phyloP scores from a whole-genome alignment of 2,113 vertebrate species.

The Phodopus roborovskii region DNA sequence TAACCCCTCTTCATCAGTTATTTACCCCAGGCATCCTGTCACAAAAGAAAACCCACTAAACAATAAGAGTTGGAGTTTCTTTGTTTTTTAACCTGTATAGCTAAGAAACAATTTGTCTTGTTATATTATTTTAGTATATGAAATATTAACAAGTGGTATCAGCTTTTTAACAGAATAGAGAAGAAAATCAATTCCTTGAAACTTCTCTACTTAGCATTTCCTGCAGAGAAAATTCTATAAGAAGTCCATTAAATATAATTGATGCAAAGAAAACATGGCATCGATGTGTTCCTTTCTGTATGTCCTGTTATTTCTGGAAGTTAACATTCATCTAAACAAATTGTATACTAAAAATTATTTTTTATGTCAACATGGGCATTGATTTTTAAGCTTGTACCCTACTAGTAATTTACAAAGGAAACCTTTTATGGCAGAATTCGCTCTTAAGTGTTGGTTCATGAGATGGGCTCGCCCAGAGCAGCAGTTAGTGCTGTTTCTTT shows the following conservation, averaged over 20 bases:
- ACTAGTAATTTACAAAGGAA: slow-evolving; percentile 44
- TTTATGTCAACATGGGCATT: slow-evolving; percentile 28
- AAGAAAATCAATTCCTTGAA: slow-evolving; percentile 52
- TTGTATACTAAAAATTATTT: slow-evolving; percentile 4
- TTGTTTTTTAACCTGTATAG: not conserved
- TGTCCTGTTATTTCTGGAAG: slow-evolving; percentile 41
- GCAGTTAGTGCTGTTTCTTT: slow-evolving; percentile 24
- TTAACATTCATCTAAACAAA: slow-evolving; percentile 43
- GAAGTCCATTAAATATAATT: slow-evolving; percentile 49
- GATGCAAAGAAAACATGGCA: slow-evolving; percentile 5
- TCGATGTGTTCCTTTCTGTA: slow-evolving; percentile 40
- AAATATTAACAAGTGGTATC: not conserved
- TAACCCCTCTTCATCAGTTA: not conserved
- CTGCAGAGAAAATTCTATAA: slow-evolving; percentile 29
- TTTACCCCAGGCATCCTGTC: not conserved
- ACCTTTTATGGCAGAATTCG: slow-evolving; percentile 40
- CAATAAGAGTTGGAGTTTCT: not conserved
- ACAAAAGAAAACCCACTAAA: not conserved
- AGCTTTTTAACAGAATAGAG: not conserved
- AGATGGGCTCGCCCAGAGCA: not conserved
- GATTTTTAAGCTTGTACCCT: slow-evolving; percentile 59
- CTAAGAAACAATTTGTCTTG: slow-evolving; percentile 1
- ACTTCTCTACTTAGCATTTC: slow-evolving; percentile 52
- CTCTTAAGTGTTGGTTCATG: slow-evolving; percentile 34
- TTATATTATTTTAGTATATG: slow-evolving; percentile 22